phyloP scores from a whole-genome alignment of 2,888 invertebrate species.

The Diloba caeruleocephala region DNA sequence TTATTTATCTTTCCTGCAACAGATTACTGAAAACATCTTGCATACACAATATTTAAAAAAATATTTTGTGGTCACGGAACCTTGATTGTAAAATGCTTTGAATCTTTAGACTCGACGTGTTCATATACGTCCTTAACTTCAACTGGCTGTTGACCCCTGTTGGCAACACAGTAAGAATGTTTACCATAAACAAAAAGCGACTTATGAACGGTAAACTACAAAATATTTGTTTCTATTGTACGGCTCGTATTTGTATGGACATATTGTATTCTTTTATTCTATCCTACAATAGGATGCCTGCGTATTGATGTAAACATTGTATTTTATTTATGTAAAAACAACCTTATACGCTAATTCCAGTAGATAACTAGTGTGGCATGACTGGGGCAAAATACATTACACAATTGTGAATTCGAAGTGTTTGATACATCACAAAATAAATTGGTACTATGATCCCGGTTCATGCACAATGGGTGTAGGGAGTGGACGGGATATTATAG shows the following conservation, averaged over 20 bases:
- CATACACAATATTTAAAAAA: too few relatives aligned
- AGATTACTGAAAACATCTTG: too few relatives aligned
- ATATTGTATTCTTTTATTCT: neutral
- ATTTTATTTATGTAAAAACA: conserved; percentile 11
- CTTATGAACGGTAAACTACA: neutral
- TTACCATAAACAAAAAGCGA: conserved; percentile 3
- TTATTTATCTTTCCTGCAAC: too few relatives aligned
- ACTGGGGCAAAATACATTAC: conserved; percentile 46
- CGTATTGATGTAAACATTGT: neutral
- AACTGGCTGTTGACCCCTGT: conserved; percentile 39
- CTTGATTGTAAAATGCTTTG: too few relatives aligned
- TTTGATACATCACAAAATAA: conserved; percentile 56
- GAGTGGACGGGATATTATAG: conserved; percentile 23
- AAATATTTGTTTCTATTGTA: neutral
- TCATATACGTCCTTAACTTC: conserved; percentile 20
- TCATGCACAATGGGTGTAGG: conserved; percentile 42
- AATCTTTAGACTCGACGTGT: too few relatives aligned
- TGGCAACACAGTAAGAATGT: conserved; percentile 22
- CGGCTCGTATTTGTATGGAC: neutral
- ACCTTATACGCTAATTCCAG: conserved; percentile 30
- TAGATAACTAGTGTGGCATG: conserved; percentile 23
- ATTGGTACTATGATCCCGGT: conserved; percentile 63
- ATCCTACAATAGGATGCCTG: neutral
- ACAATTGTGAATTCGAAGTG: conserved; percentile 53
- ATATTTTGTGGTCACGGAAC: too few relatives aligned